phyloP scores from a whole-genome alignment of 2,113 vertebrate genomes.

The Lasiurus cinereus region DNA sequence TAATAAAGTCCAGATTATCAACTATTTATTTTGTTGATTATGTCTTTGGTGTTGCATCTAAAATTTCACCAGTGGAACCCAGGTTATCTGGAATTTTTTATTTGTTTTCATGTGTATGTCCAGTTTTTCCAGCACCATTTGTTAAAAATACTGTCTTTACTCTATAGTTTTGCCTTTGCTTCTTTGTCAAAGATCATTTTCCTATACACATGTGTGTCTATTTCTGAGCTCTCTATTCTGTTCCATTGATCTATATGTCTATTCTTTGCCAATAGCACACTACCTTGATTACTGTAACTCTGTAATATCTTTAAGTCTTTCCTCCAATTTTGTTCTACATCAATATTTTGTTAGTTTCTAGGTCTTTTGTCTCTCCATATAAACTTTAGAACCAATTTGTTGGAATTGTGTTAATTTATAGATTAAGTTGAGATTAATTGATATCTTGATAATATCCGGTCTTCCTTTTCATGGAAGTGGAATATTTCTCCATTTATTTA shows the following conservation, averaged over 20 bases:
- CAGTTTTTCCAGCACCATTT: not conserved
- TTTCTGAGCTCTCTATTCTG: too few relatives aligned
- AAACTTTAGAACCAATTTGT: not conserved
- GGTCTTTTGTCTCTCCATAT: not conserved
- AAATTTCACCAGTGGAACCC: not conserved
- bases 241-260: too few relatives aligned
- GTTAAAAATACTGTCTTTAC: too few relatives aligned
- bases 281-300: too few relatives aligned
- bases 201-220: too few relatives aligned
- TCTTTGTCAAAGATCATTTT: too few relatives aligned
- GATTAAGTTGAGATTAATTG: not conserved
- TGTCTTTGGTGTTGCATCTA: not conserved
- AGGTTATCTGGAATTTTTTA: not conserved
- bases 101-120: not conserved
- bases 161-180: too few relatives aligned
- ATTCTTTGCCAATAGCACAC: too few relatives aligned
- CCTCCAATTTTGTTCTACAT: not conserved
- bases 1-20: not conserved
- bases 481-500: not conserved
- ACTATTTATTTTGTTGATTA: not conserved
- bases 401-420: not conserved
- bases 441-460: not conserved
- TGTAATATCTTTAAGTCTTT: not conserved
- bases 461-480: not conserved
- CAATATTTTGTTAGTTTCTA: not conserved